These are phyloP conservation scores for Hofmannophila pseudospretella DNA, from an alignment of 2,888 invertebrate genomes.

Conservation along the genomic window DNA sequence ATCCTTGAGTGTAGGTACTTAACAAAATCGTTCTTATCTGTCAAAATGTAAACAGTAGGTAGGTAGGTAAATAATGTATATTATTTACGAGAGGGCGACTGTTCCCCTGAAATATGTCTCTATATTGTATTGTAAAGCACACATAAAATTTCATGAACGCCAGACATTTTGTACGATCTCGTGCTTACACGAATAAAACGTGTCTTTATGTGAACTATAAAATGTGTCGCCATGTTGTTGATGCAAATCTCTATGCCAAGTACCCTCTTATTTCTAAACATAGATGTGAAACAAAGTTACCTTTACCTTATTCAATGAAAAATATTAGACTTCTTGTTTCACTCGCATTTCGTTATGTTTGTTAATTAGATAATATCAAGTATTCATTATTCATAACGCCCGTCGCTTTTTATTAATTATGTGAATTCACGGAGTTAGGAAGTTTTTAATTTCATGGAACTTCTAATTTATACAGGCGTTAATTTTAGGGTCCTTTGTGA, in stretches of 20 bases:
- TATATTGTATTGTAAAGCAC: too few species aligned
- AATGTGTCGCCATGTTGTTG: not conserved
- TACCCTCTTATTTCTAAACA: too few species aligned
- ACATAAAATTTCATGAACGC: too few species aligned
- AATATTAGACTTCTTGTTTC: not conserved
- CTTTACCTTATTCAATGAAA: too few species aligned
- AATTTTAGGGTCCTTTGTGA: not conserved
- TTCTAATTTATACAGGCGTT: constrained; percentile 1
- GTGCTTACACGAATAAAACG: not conserved
- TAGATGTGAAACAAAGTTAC: too few species aligned
- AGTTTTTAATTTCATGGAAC: constrained; percentile 3
- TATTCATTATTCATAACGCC: constrained; percentile 1
- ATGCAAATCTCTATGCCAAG: not conserved
- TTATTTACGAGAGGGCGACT: too few species aligned
- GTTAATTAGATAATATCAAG: not conserved
- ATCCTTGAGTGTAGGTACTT: too few species aligned
- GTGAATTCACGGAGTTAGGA: not conserved
- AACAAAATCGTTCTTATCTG: too few species aligned
- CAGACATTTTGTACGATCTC: not conserved
- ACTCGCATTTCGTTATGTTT: not conserved
- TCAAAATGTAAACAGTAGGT: too few species aligned
- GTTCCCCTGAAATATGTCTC: too few species aligned
- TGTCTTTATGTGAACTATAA: not conserved
- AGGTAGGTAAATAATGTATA: too few species aligned
- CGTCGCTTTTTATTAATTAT: constrained; percentile 1